These are phyloP conservation scores for Anthophora plumipes DNA, from an alignment of 2,888 invertebrate genomes.

Conservation along the genomic window DNA sequence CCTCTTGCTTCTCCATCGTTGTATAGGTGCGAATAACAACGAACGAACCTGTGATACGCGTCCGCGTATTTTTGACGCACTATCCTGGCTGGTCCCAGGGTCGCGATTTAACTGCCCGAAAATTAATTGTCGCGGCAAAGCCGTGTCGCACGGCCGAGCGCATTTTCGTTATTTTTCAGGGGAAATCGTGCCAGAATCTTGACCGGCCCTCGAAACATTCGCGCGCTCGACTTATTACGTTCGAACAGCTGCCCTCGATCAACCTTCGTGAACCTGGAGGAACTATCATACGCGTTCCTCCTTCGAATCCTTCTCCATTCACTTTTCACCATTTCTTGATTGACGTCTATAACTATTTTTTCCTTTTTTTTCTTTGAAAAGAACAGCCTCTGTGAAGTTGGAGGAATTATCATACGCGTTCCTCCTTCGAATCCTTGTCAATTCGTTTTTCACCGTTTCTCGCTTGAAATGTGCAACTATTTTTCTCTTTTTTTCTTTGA, in stretches of 20 bases:
- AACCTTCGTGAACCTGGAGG: neutral
- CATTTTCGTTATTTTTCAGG: constrained; percentile 63
- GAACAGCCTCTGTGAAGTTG: too few species aligned
- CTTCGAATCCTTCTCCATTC: too few species aligned
- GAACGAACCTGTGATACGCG: neutral
- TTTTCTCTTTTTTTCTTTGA: too few species aligned
- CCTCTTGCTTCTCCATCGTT: too few species aligned
- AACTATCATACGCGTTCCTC: too few species aligned
- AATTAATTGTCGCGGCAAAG: constrained; percentile 78
- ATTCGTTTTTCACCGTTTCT: too few species aligned
- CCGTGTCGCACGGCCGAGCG: constrained; percentile 55
- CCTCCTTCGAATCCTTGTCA: too few species aligned
- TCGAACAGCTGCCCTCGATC: constrained; percentile 19
- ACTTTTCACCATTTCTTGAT: too few species aligned
- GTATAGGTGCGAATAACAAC: constrained; percentile 2
- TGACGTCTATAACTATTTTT: too few species aligned
- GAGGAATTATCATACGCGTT: too few species aligned
- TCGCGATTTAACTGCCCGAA: constrained; percentile 77
- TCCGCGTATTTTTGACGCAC: constrained; percentile 55
- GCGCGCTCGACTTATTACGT: neutral
- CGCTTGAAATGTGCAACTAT: too few species aligned
- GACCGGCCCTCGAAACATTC: neutral
- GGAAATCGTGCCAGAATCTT: constrained; percentile 54
- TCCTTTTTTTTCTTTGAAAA: too few species aligned
- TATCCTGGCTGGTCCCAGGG: constrained; percentile 37